A percentile compares a stretch with the other conserved stretches of the same genome.
Evolutionary conservation across 2,113 vertebrate genomes (phyloP).

Genomic region (Dasyurus viverrinus): DNA sequence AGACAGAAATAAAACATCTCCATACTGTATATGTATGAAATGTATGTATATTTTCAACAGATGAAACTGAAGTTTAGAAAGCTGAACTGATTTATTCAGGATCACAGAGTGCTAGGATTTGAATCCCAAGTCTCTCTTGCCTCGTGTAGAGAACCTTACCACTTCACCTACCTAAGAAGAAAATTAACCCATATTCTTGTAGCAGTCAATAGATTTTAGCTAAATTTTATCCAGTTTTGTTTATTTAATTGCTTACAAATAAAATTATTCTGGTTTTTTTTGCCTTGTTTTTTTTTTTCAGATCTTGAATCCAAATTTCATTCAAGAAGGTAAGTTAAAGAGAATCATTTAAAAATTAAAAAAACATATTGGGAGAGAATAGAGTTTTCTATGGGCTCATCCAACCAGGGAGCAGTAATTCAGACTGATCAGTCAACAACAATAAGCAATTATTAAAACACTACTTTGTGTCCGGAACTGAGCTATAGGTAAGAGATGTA

Average conservation of each 20-base stretch:
- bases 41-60: neutral
- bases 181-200: neutral
- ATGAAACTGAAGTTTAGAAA: neutral
- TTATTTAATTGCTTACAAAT: conserved; percentile 51
- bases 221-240: neutral
- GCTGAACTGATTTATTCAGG: neutral
- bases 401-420: neutral
- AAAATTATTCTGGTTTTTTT: conserved; percentile 79
- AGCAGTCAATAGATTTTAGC: neutral
- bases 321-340: conserved; percentile 95
- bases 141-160: neutral
- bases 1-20: neutral
- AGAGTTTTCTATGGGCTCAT: neutral
- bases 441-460: neutral
- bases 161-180: neutral
- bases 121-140: neutral
- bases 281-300: conserved; percentile 87
- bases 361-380: neutral
- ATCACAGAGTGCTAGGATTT: neutral
- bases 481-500: neutral
- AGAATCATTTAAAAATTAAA: neutral
- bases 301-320: conserved; percentile 99
- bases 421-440: neutral
- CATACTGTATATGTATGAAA: neutral
- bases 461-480: neutral